phyloP scores from a whole-genome alignment of 2,888 invertebrate species.

The Oscheius sp. region DNA sequence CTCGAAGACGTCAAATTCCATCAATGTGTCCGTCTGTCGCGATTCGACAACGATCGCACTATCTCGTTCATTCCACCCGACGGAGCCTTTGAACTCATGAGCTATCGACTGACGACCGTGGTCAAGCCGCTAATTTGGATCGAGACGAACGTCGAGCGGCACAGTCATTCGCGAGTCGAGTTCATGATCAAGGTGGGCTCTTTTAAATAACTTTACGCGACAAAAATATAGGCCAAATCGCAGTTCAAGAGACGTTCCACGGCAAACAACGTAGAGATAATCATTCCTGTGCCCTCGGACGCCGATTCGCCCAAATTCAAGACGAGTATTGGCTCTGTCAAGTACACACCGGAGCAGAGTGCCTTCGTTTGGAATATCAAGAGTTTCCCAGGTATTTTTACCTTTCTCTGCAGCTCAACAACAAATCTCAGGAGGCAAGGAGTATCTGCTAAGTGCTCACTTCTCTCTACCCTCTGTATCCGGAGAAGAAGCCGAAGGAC shows the following conservation, averaged over 20 bases:
- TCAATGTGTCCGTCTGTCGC: conserved; percentile 93
- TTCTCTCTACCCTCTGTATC: conserved; percentile 96
- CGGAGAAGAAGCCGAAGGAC: conserved; percentile 92
- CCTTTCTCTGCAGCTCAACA: background rate
- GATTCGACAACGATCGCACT: conserved; percentile 98
- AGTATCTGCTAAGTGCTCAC: conserved; percentile 96
- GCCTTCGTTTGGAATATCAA: conserved; percentile 86
- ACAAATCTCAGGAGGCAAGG: conserved; percentile 84
- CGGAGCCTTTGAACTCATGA: conserved; percentile 96
- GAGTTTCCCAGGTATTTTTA: conserved; percentile 66
- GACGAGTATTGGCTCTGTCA: conserved; percentile 83
- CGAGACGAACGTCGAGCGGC: conserved; percentile 97
- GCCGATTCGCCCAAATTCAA: conserved; percentile 95
- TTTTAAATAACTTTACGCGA: conserved; percentile 26
- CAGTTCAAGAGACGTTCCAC: conserved; percentile 97
- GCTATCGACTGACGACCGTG: conserved; percentile 54
- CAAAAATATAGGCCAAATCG: conserved; percentile 83
- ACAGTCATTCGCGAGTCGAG: conserved; percentile 95
- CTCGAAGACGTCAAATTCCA: conserved; percentile 98
- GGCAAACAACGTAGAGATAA: conserved; percentile 97
- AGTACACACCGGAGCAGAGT: conserved; percentile 95
- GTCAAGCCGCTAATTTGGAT: conserved; percentile 98
- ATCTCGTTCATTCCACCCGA: conserved; percentile 91
- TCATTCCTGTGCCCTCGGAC: conserved; percentile 93
- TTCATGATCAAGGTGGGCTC: conserved; percentile 88